phyloP scores from a whole-genome alignment of 2,113 vertebrate genomes.

The Arenaria interpres region DNA sequence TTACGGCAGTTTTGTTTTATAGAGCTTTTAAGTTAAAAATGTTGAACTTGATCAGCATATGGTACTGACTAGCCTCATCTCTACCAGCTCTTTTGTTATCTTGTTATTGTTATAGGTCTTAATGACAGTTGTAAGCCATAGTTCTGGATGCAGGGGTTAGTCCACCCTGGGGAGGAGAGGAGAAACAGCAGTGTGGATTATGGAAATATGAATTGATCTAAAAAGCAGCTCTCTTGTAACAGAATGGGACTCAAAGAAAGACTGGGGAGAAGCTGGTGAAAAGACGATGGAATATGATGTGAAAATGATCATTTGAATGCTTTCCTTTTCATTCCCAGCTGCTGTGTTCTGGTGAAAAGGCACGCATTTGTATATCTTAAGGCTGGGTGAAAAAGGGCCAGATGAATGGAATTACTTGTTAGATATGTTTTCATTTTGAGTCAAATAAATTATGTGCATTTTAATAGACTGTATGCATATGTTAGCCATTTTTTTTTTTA shows the following conservation, averaged over 20 bases:
- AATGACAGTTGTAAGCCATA: constrained; percentile 98
- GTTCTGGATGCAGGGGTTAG: constrained; percentile 92
- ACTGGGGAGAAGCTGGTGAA: constrained; percentile 86
- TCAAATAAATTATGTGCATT: constrained; percentile 79
- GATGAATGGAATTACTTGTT: constrained; percentile 82
- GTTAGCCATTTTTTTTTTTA: constrained; percentile 52
- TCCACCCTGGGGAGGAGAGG: constrained; percentile 90
- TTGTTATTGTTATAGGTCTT: constrained; percentile 93
- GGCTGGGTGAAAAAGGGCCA: constrained; percentile 70
- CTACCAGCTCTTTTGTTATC: constrained; percentile 91
- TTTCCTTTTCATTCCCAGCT: constrained; percentile 92
- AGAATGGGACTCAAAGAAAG: constrained; percentile 92
- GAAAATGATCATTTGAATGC: constrained; percentile 88
- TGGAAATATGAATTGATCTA: constrained; percentile 99
- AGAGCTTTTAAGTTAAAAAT: constrained; percentile 67
- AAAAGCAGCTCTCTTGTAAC: constrained; percentile 80
- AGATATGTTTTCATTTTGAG: constrained; percentile 79
- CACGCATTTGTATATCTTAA: constrained; percentile 88
- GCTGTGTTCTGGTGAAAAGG: constrained; percentile 87
- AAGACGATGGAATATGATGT: constrained; percentile 88
- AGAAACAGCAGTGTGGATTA: constrained; percentile 98
- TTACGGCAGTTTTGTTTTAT: constrained; percentile 80
- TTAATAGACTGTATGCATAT: constrained; percentile 77
- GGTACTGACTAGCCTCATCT: constrained; percentile 86
- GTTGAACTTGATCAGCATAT: constrained; percentile 88